Evolutionary conservation across 2,113 vertebrate species (phyloP).

Genomic region (Psettodes erumei): DNA sequence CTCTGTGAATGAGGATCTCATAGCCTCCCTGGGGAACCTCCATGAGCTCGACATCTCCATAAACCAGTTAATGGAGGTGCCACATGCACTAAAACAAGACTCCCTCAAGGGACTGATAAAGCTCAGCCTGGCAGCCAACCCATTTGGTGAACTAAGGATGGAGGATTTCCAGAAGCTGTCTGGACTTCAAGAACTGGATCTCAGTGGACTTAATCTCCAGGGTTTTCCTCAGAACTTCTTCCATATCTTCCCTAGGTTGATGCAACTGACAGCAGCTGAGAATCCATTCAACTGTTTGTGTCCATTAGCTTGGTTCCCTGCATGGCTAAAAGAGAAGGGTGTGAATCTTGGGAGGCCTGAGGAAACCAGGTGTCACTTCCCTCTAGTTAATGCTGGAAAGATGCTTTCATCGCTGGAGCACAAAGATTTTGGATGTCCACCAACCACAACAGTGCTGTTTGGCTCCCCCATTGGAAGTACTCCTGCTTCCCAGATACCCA

Average conservation of each 20-base stretch:
- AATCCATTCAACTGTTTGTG: slow-evolving; percentile 95
- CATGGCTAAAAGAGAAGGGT: slow-evolving; percentile 84
- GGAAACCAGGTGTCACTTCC: slow-evolving; percentile 94
- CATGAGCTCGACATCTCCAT: slow-evolving; percentile 90
- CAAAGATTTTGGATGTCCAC: slow-evolving; percentile 89
- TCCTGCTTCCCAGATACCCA: slow-evolving; percentile 38
- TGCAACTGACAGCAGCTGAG: slow-evolving; percentile 83
- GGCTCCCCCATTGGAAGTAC: slow-evolving; percentile 71
- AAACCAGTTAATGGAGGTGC: slow-evolving; percentile 86
- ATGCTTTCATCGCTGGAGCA: slow-evolving; percentile 87
- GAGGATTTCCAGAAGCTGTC: slow-evolving; percentile 86
- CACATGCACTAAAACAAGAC: slow-evolving; percentile 77
- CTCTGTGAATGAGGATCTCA: slow-evolving; percentile 83
- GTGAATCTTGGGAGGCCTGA: slow-evolving; percentile 82
- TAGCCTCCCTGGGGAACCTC: slow-evolving; percentile 86
- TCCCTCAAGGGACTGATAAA: slow-evolving; percentile 86
- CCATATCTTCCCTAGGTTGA: slow-evolving; percentile 83
- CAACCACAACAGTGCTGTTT: slow-evolving; percentile 83
- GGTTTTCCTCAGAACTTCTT: slow-evolving; percentile 86
- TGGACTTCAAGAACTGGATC: slow-evolving; percentile 89
- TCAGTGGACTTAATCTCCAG: slow-evolving; percentile 90
- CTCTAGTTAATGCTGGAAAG: slow-evolving; percentile 88
- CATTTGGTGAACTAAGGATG: slow-evolving; percentile 84
- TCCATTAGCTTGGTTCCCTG: slow-evolving; percentile 89
- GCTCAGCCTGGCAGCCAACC: slow-evolving; percentile 88